Conservation (phyloP, 2,797 vertebrate genomes). For the Pangasius mekongensis region DNA sequence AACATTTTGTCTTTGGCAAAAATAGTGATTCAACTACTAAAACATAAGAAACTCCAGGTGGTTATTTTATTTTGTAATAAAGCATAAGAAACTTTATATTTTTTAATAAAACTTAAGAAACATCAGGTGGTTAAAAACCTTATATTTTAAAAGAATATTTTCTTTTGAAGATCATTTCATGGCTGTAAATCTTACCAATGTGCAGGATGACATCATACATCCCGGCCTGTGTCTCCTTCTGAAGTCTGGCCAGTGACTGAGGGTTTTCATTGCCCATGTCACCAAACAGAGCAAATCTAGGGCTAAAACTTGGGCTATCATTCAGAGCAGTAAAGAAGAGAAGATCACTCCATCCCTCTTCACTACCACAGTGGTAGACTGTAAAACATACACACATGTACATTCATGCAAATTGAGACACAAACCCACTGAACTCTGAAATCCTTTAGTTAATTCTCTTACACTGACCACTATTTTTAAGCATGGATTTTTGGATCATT, state of each 20-base stretch:
- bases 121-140: not conserved
- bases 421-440: not conserved
- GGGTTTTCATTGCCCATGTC: constrained; percentile 89
- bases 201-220: constrained; percentile 86
- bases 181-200: constrained; percentile 75
- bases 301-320: constrained; percentile 77
- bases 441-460: not conserved
- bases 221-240: constrained; percentile 82
- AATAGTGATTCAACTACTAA: not conserved
- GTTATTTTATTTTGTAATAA: constrained; percentile 13
- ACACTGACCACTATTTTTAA: not conserved
- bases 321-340: constrained; percentile 82
- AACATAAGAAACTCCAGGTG: not conserved
- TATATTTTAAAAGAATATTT: not conserved
- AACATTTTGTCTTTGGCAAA: not conserved
- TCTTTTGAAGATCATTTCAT: not conserved
- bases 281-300: constrained; percentile 84
- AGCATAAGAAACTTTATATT: not conserved
- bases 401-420: not conserved
- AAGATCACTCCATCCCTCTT: constrained; percentile 82
- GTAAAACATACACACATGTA: constrained; percentile 31
- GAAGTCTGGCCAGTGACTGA: constrained; percentile 85
- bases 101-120: not conserved
- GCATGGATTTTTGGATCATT: not conserved
- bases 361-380: constrained; percentile 89